Evolutionary conservation across 2,113 vertebrate genomes (phyloP).

Genomic region (Mormyrus iriodes): DNA sequence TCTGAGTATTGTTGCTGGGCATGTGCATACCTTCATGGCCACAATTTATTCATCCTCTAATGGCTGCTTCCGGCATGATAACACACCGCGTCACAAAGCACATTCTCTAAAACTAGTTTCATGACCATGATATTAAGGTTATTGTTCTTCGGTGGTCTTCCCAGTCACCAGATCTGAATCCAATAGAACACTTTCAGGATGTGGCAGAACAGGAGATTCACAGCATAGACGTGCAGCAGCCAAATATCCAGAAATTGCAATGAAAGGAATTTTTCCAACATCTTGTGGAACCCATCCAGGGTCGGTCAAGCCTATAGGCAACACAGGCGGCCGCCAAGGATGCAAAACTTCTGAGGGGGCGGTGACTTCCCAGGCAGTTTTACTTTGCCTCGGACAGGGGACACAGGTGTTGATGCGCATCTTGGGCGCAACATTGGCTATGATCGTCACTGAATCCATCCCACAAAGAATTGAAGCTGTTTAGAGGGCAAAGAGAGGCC

Average conservation of each 20-base stretch:
- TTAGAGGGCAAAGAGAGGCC: neutral
- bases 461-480: neutral
- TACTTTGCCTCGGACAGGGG: neutral
- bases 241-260: neutral
- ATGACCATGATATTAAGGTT: neutral
- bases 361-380: neutral
- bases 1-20: neutral
- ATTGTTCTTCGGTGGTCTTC: neutral
- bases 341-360: neutral
- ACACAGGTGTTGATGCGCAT: neutral
- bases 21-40: neutral
- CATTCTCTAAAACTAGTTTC: neutral
- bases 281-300: neutral
- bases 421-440: neutral
- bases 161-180: neutral
- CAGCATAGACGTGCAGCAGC: neutral
- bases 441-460: neutral
- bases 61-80: neutral
- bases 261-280: neutral
- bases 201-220: neutral
- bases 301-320: too few species aligned
- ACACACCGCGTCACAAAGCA: neutral
- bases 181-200: neutral
- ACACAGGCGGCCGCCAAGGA: too few species aligned
- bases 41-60: neutral